A percentile compares a stretch with the other conserved stretches of the same genome.
Conservation (phyloP, 2,113 vertebrate genomes). For the Apteryx owenii region DNA sequence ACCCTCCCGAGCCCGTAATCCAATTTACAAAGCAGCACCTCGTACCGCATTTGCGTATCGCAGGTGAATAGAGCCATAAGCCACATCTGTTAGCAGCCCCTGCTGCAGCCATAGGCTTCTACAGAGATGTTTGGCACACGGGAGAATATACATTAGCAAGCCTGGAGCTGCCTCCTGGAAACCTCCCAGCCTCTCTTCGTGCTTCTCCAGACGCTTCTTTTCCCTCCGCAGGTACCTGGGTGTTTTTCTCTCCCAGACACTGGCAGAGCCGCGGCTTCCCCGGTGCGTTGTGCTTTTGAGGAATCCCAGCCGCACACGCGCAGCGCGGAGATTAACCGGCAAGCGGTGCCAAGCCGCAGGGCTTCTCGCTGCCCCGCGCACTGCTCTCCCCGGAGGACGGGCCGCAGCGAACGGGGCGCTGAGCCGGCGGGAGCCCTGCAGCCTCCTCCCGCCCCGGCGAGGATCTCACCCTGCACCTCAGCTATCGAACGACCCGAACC, state of each 20-base stretch:
- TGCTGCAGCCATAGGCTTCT: constrained; percentile 14
- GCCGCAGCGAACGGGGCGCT: fast-evolving
- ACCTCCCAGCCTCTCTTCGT: constrained; percentile 34
- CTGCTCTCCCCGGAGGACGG: neutral
- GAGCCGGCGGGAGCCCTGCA: neutral
- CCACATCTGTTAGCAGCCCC: constrained; percentile 68
- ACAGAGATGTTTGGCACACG: constrained; percentile 58
- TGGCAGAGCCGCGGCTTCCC: neutral
- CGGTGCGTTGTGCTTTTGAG: constrained; percentile 48
- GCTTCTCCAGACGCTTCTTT: neutral
- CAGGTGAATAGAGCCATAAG: constrained; percentile 68
- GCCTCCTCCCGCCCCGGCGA: neutral
- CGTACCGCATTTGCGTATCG: neutral
- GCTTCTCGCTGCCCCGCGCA: neutral
- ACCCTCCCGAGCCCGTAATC: constrained; percentile 32
- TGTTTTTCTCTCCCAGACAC: neutral
- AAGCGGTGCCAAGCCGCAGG: neutral
- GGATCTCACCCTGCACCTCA: neutral
- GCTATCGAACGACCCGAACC: neutral
- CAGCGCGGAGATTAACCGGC: neutral
- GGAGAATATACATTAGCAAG: constrained; percentile 8
- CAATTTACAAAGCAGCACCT: constrained; percentile 27
- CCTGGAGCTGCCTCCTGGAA: constrained; percentile 65
- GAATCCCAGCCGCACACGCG: neutral
- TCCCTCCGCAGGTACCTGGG: neutral